Evolutionary conservation across 2,797 vertebrate species (phyloP).

Genomic region (Macropus fuliginosus): DNA sequence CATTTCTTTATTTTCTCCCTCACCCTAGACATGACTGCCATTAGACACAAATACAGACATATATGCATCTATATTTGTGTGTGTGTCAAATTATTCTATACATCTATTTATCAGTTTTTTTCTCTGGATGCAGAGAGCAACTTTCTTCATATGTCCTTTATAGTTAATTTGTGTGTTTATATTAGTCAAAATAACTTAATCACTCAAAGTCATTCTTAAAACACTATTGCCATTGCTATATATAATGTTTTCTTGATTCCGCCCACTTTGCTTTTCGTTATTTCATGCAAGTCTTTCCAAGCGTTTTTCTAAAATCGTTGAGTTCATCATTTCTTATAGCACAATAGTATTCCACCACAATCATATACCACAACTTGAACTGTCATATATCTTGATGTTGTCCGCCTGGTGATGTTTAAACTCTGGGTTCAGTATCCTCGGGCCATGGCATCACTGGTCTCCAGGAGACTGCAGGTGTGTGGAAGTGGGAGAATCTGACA

Average conservation of each 20-base stretch:
- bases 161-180: background rate
- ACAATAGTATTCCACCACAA: background rate
- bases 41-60: background rate
- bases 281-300: background rate
- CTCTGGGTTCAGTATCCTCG: background rate
- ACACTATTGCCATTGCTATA: background rate
- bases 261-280: background rate
- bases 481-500: background rate
- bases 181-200: background rate
- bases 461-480: background rate
- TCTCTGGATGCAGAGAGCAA: background rate
- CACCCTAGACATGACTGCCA: background rate
- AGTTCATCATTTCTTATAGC: background rate
- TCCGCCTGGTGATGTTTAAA: background rate
- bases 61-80: no score
- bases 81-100: no score
- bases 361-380: background rate
- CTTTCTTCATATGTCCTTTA: background rate
- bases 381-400: background rate
- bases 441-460: background rate
- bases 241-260: background rate
- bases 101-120: background rate
- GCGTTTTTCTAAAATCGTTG: background rate
- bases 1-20: background rate
- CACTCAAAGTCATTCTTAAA: background rate